Conservation (phyloP, 2,113 vertebrate genomes). For the Odontesthes bonariensis region DNA sequence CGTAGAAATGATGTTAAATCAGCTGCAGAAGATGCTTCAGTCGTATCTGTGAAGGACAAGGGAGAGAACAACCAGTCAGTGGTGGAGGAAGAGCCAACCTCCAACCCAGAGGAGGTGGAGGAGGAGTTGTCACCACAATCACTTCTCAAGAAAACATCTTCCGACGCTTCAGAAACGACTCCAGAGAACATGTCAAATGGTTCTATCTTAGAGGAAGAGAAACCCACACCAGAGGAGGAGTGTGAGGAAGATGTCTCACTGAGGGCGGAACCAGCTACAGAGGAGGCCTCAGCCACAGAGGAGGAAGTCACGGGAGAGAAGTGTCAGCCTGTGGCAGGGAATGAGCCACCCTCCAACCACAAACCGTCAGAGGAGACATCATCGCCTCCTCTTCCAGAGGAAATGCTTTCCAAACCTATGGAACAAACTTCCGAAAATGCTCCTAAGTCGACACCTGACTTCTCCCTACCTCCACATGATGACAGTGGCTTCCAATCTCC, state of each 20-base stretch:
- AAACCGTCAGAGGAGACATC: conserved; percentile 1
- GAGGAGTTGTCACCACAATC: background rate
- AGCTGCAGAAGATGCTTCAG: conserved; percentile 27
- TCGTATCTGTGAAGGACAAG: conserved; percentile 35
- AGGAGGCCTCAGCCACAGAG: conserved; percentile 29
- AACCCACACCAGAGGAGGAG: conserved; percentile 7
- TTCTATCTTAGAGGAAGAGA: conserved; percentile 31
- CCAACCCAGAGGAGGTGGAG: conserved; percentile 10
- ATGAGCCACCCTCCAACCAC: background rate
- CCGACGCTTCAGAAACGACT: background rate
- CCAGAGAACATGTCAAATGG: conserved; percentile 71
- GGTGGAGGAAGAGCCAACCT: conserved; percentile 4
- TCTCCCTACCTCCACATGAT: conserved; percentile 19
- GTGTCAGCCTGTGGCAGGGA: no score
- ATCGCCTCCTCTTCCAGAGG: conserved; percentile 3
- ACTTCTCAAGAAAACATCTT: background rate
- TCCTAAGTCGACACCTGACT: conserved; percentile 1
- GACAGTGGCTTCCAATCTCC: conserved; percentile 64
- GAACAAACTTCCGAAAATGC: background rate
- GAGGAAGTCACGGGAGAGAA: conserved; percentile 21
- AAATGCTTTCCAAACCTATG: background rate
- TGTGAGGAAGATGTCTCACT: background rate
- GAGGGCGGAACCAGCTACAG: background rate
- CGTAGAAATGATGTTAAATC: background rate
- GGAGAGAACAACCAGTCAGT: conserved; percentile 32